A percentile compares a stretch with the other conserved stretches of the same genome.
phyloP scores from a whole-genome alignment of 1,140 invertebrate genomes.

The Drosophila eugracilis region DNA sequence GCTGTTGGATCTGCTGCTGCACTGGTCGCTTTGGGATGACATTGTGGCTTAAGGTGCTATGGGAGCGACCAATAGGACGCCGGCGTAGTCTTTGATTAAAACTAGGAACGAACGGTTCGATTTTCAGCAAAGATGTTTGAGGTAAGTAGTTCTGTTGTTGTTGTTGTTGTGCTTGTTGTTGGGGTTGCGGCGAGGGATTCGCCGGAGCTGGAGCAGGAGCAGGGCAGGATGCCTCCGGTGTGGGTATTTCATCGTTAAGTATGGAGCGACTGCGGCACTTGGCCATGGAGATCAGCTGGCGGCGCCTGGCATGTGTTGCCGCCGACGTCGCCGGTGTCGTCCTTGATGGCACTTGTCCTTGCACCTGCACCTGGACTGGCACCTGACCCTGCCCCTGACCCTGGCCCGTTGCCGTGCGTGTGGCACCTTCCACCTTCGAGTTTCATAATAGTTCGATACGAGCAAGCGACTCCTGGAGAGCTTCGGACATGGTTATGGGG shows the following conservation, averaged over 20 bases:
- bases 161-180: constrained; percentile 40
- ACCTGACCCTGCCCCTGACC: constrained; percentile 36
- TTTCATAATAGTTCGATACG: constrained; percentile 72
- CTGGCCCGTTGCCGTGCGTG: constrained; percentile 63
- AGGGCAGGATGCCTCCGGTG: constrained; percentile 26
- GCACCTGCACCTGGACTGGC: constrained; percentile 31
- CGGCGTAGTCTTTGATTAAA: constrained; percentile 84
- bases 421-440: constrained; percentile 67
- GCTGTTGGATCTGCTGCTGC: constrained; percentile 21
- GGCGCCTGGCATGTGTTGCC: constrained; percentile 67
- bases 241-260: constrained; percentile 56
- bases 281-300: constrained; percentile 71
- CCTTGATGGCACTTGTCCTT: constrained; percentile 38
- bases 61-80: constrained; percentile 86
- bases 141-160: constrained; percentile 79
- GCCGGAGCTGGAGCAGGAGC: constrained; percentile 32
- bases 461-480: constrained; percentile 44
- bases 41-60: constrained; percentile 85
- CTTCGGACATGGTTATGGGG: constrained; percentile 41
- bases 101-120: constrained; percentile 87
- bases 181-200: constrained; percentile 24
- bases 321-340: constrained; percentile 36
- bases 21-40: constrained; percentile 51
- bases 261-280: constrained; percentile 69
- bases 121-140: constrained; percentile 86